A percentile compares a stretch with the other conserved stretches of the same genome.
Conservation (phyloP, 2,797 vertebrate genomes). For the Phalanger gymnotis region DNA sequence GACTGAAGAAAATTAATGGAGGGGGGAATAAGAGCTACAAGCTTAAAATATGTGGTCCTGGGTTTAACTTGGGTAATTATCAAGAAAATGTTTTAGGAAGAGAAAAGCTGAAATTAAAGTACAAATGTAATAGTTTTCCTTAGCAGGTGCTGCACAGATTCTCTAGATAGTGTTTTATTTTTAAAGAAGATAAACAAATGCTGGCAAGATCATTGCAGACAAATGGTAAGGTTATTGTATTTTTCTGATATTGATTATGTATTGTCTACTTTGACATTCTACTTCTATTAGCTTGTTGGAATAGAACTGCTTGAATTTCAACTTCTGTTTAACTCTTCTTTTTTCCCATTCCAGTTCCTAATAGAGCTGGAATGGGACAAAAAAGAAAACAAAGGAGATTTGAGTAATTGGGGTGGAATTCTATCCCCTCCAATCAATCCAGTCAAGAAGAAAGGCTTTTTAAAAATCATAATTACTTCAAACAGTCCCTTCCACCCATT, state of each 20-base stretch:
- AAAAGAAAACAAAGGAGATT: background rate
- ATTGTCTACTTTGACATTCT: no score
- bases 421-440: background rate
- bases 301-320: background rate
- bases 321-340: background rate
- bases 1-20: background rate
- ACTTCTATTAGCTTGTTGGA: background rate
- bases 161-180: conserved; percentile 93
- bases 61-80: background rate
- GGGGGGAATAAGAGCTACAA: background rate
- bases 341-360: background rate
- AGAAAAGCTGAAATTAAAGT: background rate
- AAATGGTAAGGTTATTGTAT: conserved; percentile 84
- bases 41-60: background rate
- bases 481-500: background rate
- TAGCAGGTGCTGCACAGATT: conserved; percentile 89
- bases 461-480: background rate
- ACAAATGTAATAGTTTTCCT: conserved; percentile 76
- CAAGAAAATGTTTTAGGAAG: background rate
- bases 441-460: background rate
- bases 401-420: background rate
- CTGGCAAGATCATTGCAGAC: conserved; percentile 88
- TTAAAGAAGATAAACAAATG: conserved; percentile 86
- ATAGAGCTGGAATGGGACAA: background rate
- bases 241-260: background rate